phyloP scores from a whole-genome alignment of 2,797 vertebrate genomes.

The Botia almorhae region DNA sequence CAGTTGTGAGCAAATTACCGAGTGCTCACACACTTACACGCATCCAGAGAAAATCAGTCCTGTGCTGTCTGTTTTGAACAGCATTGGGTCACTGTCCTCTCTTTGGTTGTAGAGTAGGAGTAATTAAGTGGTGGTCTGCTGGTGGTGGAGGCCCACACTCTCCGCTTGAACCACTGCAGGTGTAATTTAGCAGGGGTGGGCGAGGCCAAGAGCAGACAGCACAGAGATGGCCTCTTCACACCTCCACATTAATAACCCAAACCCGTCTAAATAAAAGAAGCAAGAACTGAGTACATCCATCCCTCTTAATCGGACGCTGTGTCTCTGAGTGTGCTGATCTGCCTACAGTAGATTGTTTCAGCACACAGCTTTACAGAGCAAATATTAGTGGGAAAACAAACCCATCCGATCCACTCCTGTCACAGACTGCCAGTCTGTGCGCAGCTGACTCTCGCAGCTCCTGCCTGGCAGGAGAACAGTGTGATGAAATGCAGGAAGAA shows the following conservation, averaged over 20 bases:
- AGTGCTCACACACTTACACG: constrained; percentile 9
- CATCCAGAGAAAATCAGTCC: constrained; percentile 11
- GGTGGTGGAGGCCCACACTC: constrained; percentile 21
- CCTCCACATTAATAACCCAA: constrained; percentile 43
- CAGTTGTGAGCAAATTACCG: constrained; percentile 41
- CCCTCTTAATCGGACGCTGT: constrained; percentile 50
- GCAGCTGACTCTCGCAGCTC: constrained; percentile 45
- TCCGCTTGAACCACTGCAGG: constrained; percentile 24
- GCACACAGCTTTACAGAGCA: constrained; percentile 53
- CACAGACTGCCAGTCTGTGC: constrained; percentile 47
- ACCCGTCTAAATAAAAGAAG: constrained; percentile 54
- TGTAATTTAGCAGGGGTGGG: constrained; percentile 46
- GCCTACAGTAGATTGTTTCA: constrained; percentile 51
- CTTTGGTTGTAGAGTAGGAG: constrained; percentile 36
- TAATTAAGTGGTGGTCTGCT: constrained; percentile 48
- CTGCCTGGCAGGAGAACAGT: constrained; percentile 36
- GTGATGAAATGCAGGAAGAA: constrained; percentile 26
- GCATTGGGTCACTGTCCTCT: constrained; percentile 42
- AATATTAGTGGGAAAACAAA: constrained; percentile 55
- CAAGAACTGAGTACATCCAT: constrained; percentile 41
- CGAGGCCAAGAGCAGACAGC: constrained; percentile 26
- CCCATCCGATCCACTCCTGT: constrained; percentile 43
- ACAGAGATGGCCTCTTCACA: constrained; percentile 31
- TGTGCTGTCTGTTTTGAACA: constrained; percentile 41
- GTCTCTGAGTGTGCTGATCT: constrained; percentile 32